Base-by-base conservation (phyloP, 2,888 invertebrate species). In the Nomada lathburiana region DNA sequence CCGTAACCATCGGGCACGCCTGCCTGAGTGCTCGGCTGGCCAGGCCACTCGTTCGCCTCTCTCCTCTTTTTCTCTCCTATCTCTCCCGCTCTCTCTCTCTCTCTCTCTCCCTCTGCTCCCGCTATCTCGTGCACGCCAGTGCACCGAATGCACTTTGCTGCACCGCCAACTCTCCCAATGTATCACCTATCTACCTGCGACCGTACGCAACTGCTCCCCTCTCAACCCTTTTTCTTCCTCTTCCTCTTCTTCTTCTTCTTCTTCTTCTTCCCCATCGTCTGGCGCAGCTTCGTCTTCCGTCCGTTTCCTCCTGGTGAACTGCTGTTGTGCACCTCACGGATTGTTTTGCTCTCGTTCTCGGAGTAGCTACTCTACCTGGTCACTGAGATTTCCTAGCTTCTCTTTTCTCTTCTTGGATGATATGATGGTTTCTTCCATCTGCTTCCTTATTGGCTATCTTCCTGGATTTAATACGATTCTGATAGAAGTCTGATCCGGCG, bases 1-100 rank as follows among this genome's bases (percentile, higher is more conserved):
- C 92, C 90, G 91, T 91, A 91, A 91, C 91, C 91, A 91, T 91
- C 90, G 92, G 93, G 92, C 92, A 93, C 93, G 93, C 93, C 92
- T 92, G 91, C 89, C 82, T 72, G 77, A 57, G 70, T 82, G 77
- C 70, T 70, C 70, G 75, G 67, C 62, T 70, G 68, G 72, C 74
- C 52, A 60, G 60, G 73, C 67, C 82, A 52, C 74, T 80, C 72
- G 67, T 42, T 79, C 74, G 72, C 80, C 67, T 79, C 80, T 71
- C 64, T 53, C 20, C 71, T 60, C 69, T 44, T 67, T 60, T 76
- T 78, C 73, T 71, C 80, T 71, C 72, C 72, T 67, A 36, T 63
- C 63, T 59, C 53, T 23, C 74, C 52, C 62, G 72, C 53, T 57
- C 26, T 26, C 2, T 26, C 26, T 26, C 29, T 44, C 67, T 60